A percentile compares a stretch with the other conserved stretches of the same genome.
phyloP scores from a whole-genome alignment of 2,113 vertebrate species.

The Paradoxurus hermaphroditus region DNA sequence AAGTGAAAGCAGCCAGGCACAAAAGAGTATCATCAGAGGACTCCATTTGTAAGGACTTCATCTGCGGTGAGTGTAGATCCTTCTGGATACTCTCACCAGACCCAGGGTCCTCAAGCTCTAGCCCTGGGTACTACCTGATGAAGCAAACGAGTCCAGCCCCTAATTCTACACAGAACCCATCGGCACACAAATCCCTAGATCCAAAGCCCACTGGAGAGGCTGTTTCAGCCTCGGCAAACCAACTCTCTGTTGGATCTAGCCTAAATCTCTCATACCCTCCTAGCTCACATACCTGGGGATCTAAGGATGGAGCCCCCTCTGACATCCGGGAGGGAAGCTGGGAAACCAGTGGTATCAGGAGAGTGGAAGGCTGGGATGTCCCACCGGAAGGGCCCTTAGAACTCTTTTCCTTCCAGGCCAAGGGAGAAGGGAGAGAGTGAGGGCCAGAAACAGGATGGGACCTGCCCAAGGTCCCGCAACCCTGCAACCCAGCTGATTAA shows the following conservation, averaged over 20 bases:
- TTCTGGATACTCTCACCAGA: background rate
- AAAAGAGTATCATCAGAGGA: background rate
- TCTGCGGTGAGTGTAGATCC: background rate
- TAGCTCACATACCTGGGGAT: background rate
- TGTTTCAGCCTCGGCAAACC: background rate
- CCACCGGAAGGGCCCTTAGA: background rate
- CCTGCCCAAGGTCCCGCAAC: background rate
- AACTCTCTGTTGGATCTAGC: background rate
- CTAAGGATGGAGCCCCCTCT: background rate
- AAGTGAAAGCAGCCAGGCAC: background rate
- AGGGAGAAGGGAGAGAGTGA: background rate
- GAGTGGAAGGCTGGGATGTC: background rate
- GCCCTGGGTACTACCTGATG: background rate
- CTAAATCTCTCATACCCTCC: background rate
- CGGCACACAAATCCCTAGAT: background rate
- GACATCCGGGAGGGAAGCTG: background rate
- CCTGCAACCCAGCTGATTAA: background rate
- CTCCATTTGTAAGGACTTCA: background rate
- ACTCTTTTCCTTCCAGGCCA: background rate
- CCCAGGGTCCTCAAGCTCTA: background rate
- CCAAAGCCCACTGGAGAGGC: background rate
- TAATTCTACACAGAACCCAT: background rate
- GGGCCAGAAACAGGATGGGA: background rate
- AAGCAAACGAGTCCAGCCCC: background rate
- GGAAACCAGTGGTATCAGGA: background rate